These are phyloP conservation scores for Brachypteracias leptosomus DNA, from an alignment of 2,113 vertebrate genomes.

Conservation along the genomic window DNA sequence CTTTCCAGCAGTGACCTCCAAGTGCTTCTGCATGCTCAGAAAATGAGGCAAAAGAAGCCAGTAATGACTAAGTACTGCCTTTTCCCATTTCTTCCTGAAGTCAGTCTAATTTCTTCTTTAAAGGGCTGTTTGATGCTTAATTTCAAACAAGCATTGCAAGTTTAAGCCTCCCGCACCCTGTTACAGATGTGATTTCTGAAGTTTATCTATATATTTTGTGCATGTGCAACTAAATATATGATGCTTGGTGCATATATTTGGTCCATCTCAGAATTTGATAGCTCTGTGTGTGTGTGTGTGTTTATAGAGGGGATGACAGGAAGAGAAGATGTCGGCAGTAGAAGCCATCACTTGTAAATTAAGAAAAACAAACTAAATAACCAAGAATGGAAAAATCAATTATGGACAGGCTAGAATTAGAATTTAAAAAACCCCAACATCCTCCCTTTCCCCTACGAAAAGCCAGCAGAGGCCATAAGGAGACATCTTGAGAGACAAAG, in stretches of 20 bases:
- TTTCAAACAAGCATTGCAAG: not conserved
- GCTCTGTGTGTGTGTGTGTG: not conserved
- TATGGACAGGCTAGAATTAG: not conserved
- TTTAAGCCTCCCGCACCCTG: not conserved
- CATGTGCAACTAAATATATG: not conserved
- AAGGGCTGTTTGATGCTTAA: not conserved
- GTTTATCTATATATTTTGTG: not conserved
- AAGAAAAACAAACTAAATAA: not conserved
- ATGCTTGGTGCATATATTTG: not conserved
- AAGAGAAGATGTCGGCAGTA: not conserved
- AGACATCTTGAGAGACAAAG: not conserved
- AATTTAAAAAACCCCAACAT: not conserved
- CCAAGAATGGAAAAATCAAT: not conserved
- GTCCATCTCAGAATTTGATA: not conserved
- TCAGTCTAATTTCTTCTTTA: not conserved
- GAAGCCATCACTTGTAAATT: not conserved
- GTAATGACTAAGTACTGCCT: not conserved
- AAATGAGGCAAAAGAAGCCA: not conserved
- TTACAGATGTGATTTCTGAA: not conserved
- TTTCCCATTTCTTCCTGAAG: not conserved
- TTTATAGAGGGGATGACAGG: not conserved
- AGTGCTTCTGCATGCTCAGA: not conserved
- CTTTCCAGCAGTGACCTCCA: not conserved
- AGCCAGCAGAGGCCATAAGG: not conserved
- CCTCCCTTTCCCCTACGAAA: not conserved